phyloP scores from a whole-genome alignment of 2,797 vertebrate species.

The Aphelocoma californica region DNA sequence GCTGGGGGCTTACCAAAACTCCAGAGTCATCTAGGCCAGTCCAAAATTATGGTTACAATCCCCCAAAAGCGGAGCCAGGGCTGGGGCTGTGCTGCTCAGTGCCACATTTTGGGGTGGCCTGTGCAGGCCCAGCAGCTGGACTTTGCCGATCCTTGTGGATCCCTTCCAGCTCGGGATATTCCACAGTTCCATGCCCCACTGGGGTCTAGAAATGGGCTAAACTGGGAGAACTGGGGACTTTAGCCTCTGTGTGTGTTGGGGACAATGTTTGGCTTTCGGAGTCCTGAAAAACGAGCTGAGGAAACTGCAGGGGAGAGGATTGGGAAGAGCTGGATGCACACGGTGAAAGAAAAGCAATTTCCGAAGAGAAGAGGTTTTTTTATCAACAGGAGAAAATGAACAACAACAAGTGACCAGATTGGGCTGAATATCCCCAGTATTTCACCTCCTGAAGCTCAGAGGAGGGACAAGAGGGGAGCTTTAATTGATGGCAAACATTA shows the following conservation, averaged over 20 bases:
- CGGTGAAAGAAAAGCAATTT: not conserved
- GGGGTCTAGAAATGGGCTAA: not conserved
- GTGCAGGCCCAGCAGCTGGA: not conserved
- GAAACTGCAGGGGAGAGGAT: not conserved
- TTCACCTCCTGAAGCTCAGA: not conserved
- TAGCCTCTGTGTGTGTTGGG: not conserved
- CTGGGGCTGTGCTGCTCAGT: not conserved
- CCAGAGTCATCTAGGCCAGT: not conserved
- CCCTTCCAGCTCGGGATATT: not conserved
- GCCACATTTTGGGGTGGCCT: not conserved
- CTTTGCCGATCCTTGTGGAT: not conserved
- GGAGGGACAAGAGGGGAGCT: not conserved
- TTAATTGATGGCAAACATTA: constrained; percentile 1
- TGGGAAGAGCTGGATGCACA: not conserved
- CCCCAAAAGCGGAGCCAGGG: not conserved
- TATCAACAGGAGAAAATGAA: not conserved
- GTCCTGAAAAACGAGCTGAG: not conserved
- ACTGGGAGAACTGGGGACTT: not conserved
- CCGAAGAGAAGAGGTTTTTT: not conserved
- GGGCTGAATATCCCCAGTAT: not conserved
- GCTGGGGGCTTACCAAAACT: not conserved
- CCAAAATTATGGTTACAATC: not conserved
- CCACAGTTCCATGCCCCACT: not conserved
- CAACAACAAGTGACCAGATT: not conserved
- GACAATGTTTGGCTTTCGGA: not conserved